Conservation (phyloP, 2,797 vertebrate species). For the Crax fasciolata region DNA sequence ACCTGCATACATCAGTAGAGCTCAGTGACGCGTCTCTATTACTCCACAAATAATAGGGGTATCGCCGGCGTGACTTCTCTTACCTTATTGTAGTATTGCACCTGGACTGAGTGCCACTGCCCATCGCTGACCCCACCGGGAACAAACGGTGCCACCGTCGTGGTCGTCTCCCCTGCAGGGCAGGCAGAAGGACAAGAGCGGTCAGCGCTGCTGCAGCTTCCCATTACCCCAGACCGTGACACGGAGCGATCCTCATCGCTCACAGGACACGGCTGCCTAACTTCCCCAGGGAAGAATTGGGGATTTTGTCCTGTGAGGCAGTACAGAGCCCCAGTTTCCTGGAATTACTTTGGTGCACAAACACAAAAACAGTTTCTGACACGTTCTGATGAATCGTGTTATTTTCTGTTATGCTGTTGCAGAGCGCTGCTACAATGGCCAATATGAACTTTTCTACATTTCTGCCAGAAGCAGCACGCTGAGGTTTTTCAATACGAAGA, state of each 20-base stretch:
- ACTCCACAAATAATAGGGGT: background rate
- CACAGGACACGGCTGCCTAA: background rate
- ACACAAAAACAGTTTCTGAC: background rate
- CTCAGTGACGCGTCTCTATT: rapidly evolving
- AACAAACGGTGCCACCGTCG: constrained; percentile 90
- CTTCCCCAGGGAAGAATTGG: background rate
- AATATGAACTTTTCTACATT: background rate
- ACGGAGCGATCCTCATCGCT: rapidly evolving
- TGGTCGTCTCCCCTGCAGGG: constrained; percentile 91
- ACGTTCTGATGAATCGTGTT: background rate
- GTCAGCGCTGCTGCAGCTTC: background rate
- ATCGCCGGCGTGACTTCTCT: constrained; percentile 16
- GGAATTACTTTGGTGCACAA: background rate
- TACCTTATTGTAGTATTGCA: constrained; percentile 99
- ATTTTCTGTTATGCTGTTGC: background rate
- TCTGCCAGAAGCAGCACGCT: background rate
- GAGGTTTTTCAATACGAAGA: background rate
- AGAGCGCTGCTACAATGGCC: background rate
- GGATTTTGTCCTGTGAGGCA: background rate
- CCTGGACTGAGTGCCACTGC: constrained; percentile 95
- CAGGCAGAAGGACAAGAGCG: background rate
- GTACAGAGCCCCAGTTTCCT: background rate
- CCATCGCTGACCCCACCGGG: constrained; percentile 94
- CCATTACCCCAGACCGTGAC: background rate
- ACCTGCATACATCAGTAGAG: background rate